Evolutionary conservation across 2,797 vertebrate genomes (phyloP).

Genomic region (Tenualosa thibaudeaui): DNA sequence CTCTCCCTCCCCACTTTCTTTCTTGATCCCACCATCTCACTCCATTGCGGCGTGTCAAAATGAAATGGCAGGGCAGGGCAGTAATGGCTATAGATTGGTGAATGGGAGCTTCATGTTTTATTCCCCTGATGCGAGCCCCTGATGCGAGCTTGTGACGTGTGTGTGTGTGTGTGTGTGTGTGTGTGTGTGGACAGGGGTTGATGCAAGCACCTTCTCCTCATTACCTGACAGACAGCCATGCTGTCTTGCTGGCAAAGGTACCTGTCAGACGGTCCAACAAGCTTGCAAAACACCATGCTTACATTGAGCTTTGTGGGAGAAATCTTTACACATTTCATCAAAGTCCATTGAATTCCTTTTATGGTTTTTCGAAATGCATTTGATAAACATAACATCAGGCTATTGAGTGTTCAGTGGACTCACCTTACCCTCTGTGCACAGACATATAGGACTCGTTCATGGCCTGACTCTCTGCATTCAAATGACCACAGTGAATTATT

Average conservation of each 20-base stretch:
- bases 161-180: slow-evolving; percentile 11
- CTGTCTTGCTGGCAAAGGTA: background rate
- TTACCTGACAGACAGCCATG: background rate
- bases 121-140: slow-evolving; percentile 50
- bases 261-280: background rate
- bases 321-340: slow-evolving; percentile 1
- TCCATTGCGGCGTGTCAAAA: background rate
- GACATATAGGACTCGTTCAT: background rate
- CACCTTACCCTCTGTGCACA: background rate
- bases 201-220: background rate
- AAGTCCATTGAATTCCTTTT: background rate
- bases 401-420: background rate
- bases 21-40: background rate
- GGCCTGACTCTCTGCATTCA: no score
- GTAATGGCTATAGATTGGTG: slow-evolving; percentile 16
- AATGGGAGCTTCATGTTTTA: slow-evolving; percentile 58
- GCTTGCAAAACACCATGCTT: background rate
- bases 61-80: slow-evolving; percentile 1
- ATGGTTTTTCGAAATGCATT: background rate
- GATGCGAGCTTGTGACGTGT: background rate
- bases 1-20: background rate
- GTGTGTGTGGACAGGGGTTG: background rate
- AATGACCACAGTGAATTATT: no score
- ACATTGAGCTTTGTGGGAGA: background rate
- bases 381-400: background rate